Base-by-base conservation (phyloP, 1,140 invertebrate genomes). In the Drosophila nebulosa region DNA sequence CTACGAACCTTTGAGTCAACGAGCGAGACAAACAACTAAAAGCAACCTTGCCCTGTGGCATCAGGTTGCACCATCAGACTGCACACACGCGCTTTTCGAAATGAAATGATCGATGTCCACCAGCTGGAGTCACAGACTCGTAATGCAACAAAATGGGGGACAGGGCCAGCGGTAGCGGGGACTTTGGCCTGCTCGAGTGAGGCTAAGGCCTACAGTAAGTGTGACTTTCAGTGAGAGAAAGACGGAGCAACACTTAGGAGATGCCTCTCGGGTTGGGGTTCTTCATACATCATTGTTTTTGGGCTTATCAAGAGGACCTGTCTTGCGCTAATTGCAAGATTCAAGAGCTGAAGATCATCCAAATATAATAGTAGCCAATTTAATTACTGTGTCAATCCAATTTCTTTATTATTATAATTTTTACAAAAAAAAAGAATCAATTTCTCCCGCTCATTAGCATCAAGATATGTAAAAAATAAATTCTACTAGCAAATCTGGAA, bases 301-400 rank as follows among this genome's bases (percentile, higher is more conserved):
- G 12, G 4, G 21, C 66, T 85, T 86, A 85, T 86, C 80, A 85
- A 74, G 69, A 74, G 79, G 77, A 86, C 73, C 78, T 78, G 63
- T 71, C 71, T 74, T 64, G 64, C 66, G 64, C 74, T 86, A 85
- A 85, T 81, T 85, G 73, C 39, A 21, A 18, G 7, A 21, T 3
- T 21, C 7, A 21, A 46, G 39, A 46, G 3, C 7, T 16, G 2
- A 46, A 21, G 4, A 14, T 4, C 1, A n/a, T 14, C 3, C 36
- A 14, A 39, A 16, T 39, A 39, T 16, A 16, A 18, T 18, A 7
- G 6, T 7, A 10, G 1, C 18, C 1, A 46, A 42, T 0, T 5
- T 0, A 0, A 42, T 18, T 30, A 30, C 9, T 27, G 27, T 18
- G 5, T 42, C 4, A 6, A 16, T 4, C 9, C n/a, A n/a, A n/a